Evolutionary conservation across 2,797 vertebrate genomes (phyloP), one percentile per base, ranked within the genome.

Genomic region (Rousettus madagascariensis): DNA sequence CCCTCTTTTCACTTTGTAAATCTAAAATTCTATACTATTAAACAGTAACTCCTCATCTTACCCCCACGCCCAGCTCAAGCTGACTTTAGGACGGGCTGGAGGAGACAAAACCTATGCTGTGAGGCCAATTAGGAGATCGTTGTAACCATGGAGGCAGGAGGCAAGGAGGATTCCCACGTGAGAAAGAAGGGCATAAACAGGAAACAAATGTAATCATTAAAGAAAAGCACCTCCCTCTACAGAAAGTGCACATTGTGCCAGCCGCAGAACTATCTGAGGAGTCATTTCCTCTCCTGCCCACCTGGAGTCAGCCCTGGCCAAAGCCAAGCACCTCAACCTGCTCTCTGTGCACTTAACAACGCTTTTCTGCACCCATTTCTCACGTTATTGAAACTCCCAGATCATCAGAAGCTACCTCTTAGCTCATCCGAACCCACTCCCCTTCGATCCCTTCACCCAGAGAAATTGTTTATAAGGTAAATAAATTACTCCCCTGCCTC

Each of bases 151-250:
- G 38, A 43, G 89, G 74, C 86, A 38, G 78, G 51, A 95, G 57
- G 63, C 46, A 51, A 1, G 0, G 5, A 68, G 43, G 55, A 77
- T 93, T 15, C 36, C 53, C 20, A 5, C 8, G 33, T 91, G 89
- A 95, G 93, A 86, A 91, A 86, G 66, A 94, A 90, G 43, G 36
- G 7, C 80, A 85, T 51, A 95, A 96, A 95, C 92, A 97, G 96
- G 96, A 97, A 97, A 79, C 83, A 61, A 28, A 91, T 19, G 90
- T 55, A 84, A 51, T 46, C 66, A 92, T 90, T 92, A 95, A 65
- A 36, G 53, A 69, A 41, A 87, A 90, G 72, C 68, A 17, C 79
- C 92, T 79, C 87, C 85, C 77, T 77, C 7, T 22, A n/a, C 20
- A 4, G 0, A 4, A 28, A n/a, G 36, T 7, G 13, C 0, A 0